Evolutionary conservation across 1,140 invertebrate genomes (phyloP), one percentile per base, ranked within the genome.

Genomic region (Halesus radiatus): DNA sequence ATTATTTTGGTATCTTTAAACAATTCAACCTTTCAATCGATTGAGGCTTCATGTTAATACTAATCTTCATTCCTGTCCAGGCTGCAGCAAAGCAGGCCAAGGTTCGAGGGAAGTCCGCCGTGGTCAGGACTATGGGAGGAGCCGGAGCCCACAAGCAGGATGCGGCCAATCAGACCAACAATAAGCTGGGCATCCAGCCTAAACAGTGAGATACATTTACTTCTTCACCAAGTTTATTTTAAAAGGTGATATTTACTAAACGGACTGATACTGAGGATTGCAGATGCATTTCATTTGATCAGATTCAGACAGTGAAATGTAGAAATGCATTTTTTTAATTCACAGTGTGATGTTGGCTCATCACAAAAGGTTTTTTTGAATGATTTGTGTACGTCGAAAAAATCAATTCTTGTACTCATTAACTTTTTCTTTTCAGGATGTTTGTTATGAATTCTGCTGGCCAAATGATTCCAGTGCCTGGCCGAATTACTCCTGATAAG

Each of bases 101-200:
- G 82, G 88, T 87, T 32, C 86, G 88, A 6, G 88, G 88, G 37
- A 89, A 90, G 78, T 88, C 88, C 1, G 54, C 89, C 80, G 90
- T 92, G 82, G 90, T 92, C 78, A 88, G 93, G 81, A 90, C 89
- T 62, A 92, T 92, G 23, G 92, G 92, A 37, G 91, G 92, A 70
- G 88, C 90, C 50, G 85, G 85, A 78, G 84, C 83, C 80, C 85
- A 87, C 62, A 94, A 94, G 87, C 91, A 93, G 53, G 93, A 94
- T 87, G 93, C 93, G 20, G 92, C 93, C 18, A 94, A 94, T 87
- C 93, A 94, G 87, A 94, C 92, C 20, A 92, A 92, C 86, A 88
- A 56, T 13, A 75, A 75, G 26, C n/a, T 37, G 15, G 53, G 53
- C 16, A 89, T 72, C 89, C 84, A 81, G 81, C 83, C 89, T 88